Percentiles rank a stretch among this genome's conserved stretches.
Conservation (phyloP, 2,113 vertebrate species). For the Brienomyrus longianalis region DNA sequence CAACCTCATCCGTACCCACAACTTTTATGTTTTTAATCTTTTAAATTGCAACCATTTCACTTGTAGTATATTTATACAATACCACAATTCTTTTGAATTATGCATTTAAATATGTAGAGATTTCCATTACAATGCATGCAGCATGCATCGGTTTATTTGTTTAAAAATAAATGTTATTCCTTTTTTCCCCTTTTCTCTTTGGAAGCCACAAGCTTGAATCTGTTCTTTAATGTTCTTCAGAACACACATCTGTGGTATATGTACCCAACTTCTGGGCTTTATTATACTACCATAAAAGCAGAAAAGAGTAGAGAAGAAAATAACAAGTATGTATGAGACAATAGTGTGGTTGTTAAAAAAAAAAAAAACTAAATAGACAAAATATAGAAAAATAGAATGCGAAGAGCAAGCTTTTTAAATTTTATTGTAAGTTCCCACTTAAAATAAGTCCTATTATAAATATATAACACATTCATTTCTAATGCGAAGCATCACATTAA, state of each 20-base stretch:
- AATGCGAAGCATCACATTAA: too few species aligned
- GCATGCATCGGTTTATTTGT: neutral
- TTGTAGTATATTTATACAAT: neutral
- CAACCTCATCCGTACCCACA: neutral
- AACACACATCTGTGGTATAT: neutral
- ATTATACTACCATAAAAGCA: neutral
- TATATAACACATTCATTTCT: too few species aligned
- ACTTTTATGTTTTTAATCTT: neutral
- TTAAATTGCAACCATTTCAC: neutral
- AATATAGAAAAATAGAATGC: neutral
- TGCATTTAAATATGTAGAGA: neutral
- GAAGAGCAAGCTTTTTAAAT: too few species aligned
- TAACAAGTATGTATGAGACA: neutral
- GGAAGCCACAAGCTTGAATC: neutral
- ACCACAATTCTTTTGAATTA: neutral
- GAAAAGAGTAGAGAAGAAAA: neutral
- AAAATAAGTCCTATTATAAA: too few species aligned
- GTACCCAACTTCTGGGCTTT: neutral
- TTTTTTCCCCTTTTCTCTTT: neutral
- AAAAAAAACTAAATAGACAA: too few species aligned
- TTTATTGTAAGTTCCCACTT: too few species aligned
- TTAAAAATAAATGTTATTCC: neutral
- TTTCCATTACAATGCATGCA: neutral
- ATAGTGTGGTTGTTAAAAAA: neutral
- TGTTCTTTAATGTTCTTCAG: neutral